phyloP scores from a whole-genome alignment of 1,140 invertebrate species.

The Hestina assimilis region DNA sequence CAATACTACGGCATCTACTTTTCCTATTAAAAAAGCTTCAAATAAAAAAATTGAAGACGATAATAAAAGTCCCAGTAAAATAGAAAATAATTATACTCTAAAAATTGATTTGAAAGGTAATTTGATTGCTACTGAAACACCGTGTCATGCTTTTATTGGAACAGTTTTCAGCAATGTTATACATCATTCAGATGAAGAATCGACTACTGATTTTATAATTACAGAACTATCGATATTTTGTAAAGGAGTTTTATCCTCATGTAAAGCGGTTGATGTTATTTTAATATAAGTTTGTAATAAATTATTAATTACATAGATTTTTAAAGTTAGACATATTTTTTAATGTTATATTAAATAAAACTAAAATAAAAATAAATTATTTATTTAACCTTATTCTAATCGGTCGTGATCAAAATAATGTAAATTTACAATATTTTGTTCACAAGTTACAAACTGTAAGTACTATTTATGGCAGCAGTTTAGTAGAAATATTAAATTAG shows the following conservation, averaged over 20 bases:
- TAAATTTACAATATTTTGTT: slow-evolving; percentile 56
- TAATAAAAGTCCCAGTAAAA: slow-evolving; percentile 4
- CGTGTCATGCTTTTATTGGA: slow-evolving; percentile 67
- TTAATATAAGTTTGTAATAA: slow-evolving; percentile 42
- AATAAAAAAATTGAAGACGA: background rate
- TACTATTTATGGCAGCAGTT: slow-evolving; percentile 48
- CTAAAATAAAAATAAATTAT: slow-evolving; percentile 28
- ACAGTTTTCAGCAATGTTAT: slow-evolving; percentile 52
- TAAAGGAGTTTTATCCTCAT: slow-evolving; percentile 57
- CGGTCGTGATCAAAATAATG: slow-evolving; percentile 72
- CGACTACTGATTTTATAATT: slow-evolving; percentile 56
- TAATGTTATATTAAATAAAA: slow-evolving; percentile 32
- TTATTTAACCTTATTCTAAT: slow-evolving; percentile 33
- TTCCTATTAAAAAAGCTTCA: background rate
- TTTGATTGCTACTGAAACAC: slow-evolving; percentile 53
- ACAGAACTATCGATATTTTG: slow-evolving; percentile 61
- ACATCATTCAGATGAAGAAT: slow-evolving; percentile 43
- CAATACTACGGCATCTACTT: background rate
- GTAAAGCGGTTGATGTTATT: slow-evolving; percentile 62
- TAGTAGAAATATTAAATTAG: slow-evolving; percentile 10
- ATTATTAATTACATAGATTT: background rate
- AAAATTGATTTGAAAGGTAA: slow-evolving; percentile 64
- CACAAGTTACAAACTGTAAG: slow-evolving; percentile 51
- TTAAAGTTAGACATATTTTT: too few species aligned
- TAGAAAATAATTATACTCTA: slow-evolving; percentile 28